phyloP scores from a whole-genome alignment of 2,888 invertebrate genomes.

The Lithophane semibrunnea region DNA sequence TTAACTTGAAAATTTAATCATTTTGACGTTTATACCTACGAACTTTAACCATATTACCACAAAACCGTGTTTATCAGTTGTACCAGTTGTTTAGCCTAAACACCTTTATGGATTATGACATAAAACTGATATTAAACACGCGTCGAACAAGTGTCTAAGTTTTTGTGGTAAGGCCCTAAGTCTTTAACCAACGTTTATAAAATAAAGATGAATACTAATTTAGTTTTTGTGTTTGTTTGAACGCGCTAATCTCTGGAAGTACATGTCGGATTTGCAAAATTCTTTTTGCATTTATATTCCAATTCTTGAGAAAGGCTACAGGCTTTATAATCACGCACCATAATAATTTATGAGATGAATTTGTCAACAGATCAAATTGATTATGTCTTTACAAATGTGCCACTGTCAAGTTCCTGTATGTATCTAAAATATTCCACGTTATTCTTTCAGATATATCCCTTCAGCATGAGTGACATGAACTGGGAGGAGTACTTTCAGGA shows the following conservation, averaged over 20 bases:
- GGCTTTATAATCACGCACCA: not conserved
- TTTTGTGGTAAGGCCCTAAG: too few relatives aligned
- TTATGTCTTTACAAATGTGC: not conserved
- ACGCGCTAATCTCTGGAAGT: too few relatives aligned
- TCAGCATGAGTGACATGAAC: slow-evolving; percentile 92
- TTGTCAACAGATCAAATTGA: not conserved
- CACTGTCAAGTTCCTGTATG: not conserved
- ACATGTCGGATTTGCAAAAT: too few relatives aligned
- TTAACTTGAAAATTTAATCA: too few relatives aligned
- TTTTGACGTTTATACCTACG: not conserved
- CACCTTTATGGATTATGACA: too few relatives aligned
- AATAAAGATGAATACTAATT: not conserved
- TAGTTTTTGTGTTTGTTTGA: too few relatives aligned
- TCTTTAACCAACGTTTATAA: not conserved
- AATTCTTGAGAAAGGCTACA: too few relatives aligned
- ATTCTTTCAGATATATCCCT: slow-evolving; percentile 91
- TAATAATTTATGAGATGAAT: not conserved
- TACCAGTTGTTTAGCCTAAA: too few relatives aligned
- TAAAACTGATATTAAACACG: too few relatives aligned
- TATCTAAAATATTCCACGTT: not conserved
- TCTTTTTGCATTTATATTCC: too few relatives aligned
- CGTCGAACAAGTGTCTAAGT: too few relatives aligned
- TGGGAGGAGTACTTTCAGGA: slow-evolving; percentile 93
- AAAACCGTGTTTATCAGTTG: too few relatives aligned
- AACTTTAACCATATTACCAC: not conserved